Conservation (phyloP, 1,140 invertebrate species). For the Nylanderia fulva region DNA sequence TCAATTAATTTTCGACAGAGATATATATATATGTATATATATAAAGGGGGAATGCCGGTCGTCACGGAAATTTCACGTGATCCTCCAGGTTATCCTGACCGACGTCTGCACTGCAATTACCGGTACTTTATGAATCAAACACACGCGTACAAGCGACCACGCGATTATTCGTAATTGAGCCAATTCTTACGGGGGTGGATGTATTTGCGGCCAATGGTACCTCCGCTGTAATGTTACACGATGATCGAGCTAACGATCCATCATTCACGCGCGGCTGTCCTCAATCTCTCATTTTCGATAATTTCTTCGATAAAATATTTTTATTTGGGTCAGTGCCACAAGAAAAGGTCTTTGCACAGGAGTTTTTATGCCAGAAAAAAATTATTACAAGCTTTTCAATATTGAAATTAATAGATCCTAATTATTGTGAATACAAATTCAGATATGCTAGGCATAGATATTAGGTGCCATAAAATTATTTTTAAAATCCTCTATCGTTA, state of each 20-base stretch:
- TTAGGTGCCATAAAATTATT: too few relatives aligned
- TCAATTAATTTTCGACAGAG: slow-evolving; percentile 28
- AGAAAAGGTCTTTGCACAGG: not conserved
- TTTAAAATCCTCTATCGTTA: too few relatives aligned
- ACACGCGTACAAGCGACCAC: slow-evolving; percentile 73
- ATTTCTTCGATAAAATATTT: slow-evolving; percentile 42
- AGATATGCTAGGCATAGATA: too few relatives aligned
- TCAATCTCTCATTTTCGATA: slow-evolving; percentile 41
- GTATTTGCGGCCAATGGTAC: slow-evolving; percentile 75
- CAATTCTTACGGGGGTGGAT: slow-evolving; percentile 81
- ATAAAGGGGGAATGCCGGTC: slow-evolving; percentile 51
- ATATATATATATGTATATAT: not conserved
- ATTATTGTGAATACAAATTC: too few relatives aligned
- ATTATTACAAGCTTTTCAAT: not conserved
- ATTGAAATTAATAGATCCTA: not conserved
- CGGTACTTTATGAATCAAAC: slow-evolving; percentile 82
- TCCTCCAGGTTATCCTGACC: slow-evolving; percentile 78
- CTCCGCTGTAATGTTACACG: slow-evolving; percentile 57
- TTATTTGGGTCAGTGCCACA: slow-evolving; percentile 1
- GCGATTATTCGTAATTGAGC: slow-evolving; percentile 83
- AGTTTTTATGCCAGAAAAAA: not conserved
- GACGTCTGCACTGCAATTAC: slow-evolving; percentile 81
- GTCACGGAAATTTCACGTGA: slow-evolving; percentile 81
- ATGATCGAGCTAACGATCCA: slow-evolving; percentile 61
- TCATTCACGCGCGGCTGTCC: slow-evolving; percentile 17